phyloP scores from a whole-genome alignment of 2,797 vertebrate genomes.

The Anableps anableps region DNA sequence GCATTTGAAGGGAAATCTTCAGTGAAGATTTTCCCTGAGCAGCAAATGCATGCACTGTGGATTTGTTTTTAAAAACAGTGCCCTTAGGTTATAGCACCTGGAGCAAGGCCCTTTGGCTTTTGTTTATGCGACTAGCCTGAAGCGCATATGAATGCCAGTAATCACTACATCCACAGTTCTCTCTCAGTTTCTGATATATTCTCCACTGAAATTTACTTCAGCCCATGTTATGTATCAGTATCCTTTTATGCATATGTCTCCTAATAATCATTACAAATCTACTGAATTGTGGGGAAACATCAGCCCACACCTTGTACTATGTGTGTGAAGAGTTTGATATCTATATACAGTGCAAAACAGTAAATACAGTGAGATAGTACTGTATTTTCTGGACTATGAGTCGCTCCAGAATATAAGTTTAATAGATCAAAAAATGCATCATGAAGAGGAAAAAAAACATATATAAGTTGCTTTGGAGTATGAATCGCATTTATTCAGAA shows the following conservation, averaged over 20 bases:
- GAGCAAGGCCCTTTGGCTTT: conserved; percentile 53
- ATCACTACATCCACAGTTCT: conserved; percentile 20
- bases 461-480: too few species aligned
- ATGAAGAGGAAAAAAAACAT: too few species aligned
- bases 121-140: conserved; percentile 63
- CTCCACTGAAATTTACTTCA: conserved; percentile 16
- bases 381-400: too few species aligned
- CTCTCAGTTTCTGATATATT: conserved; percentile 19
- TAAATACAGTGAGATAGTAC: not conserved
- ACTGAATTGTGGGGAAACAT: conserved; percentile 69
- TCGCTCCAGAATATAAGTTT: too few species aligned
- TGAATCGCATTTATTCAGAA: too few species aligned
- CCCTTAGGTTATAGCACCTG: conserved; percentile 57
- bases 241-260: conserved; percentile 52
- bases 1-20: conserved; percentile 37
- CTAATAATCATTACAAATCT: conserved; percentile 73
- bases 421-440: too few species aligned
- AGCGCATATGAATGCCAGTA: conserved; percentile 22
- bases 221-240: conserved; percentile 28
- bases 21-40: conserved; percentile 25
- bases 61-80: conserved; percentile 49
- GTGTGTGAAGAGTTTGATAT: conserved; percentile 37
- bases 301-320: conserved; percentile 65
- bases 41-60: conserved; percentile 21
- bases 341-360: conserved; percentile 39